Evolutionary conservation across 2,888 invertebrate species (phyloP), one percentile per base, ranked within the genome.

Genomic region (Fragum fragum): DNA sequence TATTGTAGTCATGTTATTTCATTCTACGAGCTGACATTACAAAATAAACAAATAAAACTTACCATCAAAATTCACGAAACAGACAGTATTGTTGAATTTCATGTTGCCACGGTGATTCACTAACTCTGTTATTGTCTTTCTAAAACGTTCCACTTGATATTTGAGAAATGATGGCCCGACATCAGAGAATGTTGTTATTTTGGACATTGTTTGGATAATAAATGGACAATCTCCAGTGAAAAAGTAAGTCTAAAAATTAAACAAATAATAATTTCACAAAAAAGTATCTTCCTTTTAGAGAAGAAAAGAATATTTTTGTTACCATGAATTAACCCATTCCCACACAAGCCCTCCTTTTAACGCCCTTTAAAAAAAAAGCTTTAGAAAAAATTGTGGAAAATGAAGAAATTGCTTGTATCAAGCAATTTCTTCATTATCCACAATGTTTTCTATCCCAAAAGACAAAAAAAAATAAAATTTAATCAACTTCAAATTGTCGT

Each of bases 191-290:
- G 53, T 73, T 21, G 76, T 68, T 26, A 83, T 55, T 52, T 83
- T 83, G 9, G 61, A 52, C 79, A 83, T 83, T 29, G 83, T 83
- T 26, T 71, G 74, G n/a, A 83, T 7, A 18, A 83, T 83, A n/a
- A 71, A 70, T 29, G 83, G 83, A 23, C 59, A 77, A 18, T 83
- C 83, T 0, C 72, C 83, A 28, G 69, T 39, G 53, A 83, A 80
- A 55, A 52, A 83, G 42, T 52, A 75, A 3, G 23, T 55, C 83
- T 83, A 57, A 53, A 83, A 79, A 23, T 6, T 39, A 39, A n/a
- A n/a, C n/a, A n/a, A n/a, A n/a, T n/a, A n/a, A n/a, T n/a, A n/a
- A n/a, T n/a, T n/a, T 42, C 11, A 11, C 16, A 9, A 11, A 11
- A 42, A 16, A 16, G 42, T 42, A 9, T 42, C 11, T 42, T 11